These are phyloP conservation scores for Tinea pellionella DNA, from an alignment of 2,888 invertebrate genomes.

Conservation along the genomic window DNA sequence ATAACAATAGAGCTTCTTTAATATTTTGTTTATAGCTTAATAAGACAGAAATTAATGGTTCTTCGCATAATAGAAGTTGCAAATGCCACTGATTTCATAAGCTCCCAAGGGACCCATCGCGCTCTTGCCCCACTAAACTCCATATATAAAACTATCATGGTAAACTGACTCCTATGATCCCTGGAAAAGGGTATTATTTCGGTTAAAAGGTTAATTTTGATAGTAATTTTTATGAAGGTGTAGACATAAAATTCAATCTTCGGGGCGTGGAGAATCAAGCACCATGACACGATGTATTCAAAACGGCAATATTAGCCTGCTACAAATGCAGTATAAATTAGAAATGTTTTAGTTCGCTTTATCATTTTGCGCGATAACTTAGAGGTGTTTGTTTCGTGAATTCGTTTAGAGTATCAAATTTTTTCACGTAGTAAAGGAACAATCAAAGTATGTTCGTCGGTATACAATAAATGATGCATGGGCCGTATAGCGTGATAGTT, in stretches of 20 bases:
- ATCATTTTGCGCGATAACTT: constrained; percentile 46
- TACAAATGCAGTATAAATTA: constrained; percentile 60
- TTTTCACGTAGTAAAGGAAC: constrained; percentile 56
- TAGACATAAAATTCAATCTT: constrained; percentile 65
- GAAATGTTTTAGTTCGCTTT: constrained; percentile 43
- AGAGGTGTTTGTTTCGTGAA: constrained; percentile 24
- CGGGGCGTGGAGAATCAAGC: constrained; percentile 68
- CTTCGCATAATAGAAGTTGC: constrained; percentile 70
- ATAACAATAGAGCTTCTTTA: neutral
- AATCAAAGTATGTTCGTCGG: constrained; percentile 67
- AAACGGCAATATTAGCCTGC: constrained; percentile 59
- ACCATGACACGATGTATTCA: constrained; percentile 68
- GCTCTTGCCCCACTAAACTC: constrained; percentile 56
- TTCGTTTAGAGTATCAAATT: constrained; percentile 32
- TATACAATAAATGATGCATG: constrained; percentile 70
- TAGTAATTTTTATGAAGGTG: constrained; percentile 27
- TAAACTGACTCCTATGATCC: neutral
- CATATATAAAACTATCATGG: neutral
- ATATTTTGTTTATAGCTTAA: constrained; percentile 62
- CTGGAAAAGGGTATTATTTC: neutral
- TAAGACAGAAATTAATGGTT: constrained; percentile 68
- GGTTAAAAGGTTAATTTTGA: neutral
- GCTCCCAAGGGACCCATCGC: constrained; percentile 68
- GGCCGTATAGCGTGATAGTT: constrained; percentile 72
- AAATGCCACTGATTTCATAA: constrained; percentile 77